Percentiles rank a stretch among this genome's conserved stretches.
phyloP scores from a whole-genome alignment of 37 sponge, comb jelly and placozoan species.

The Bolinopsis microptera region DNA sequence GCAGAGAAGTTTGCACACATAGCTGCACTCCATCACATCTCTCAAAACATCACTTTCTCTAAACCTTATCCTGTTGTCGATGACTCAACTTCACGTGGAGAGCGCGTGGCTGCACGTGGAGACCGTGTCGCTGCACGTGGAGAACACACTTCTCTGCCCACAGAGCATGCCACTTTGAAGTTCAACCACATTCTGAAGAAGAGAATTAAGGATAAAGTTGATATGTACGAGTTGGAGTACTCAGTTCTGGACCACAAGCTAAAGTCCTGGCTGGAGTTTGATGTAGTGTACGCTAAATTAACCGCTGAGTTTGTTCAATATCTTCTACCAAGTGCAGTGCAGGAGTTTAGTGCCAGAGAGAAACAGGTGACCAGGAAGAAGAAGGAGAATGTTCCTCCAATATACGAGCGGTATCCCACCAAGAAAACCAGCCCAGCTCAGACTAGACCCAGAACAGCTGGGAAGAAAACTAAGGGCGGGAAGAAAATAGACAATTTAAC shows the following conservation, averaged over 20 bases:
- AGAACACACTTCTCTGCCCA: too few species aligned
- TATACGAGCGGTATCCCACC: neutral
- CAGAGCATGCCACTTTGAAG: neutral
- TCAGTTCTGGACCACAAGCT: neutral
- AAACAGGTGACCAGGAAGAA: neutral
- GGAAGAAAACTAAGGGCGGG: neutral
- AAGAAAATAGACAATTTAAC: neutral
- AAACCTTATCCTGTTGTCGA: neutral
- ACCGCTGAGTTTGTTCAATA: neutral
- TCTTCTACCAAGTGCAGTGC: neutral
- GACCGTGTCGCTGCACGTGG: too few species aligned
- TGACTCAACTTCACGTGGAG: too few species aligned
- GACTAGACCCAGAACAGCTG: neutral
- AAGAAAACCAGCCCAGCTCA: neutral
- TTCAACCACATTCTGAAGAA: neutral
- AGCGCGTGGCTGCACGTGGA: too few species aligned
- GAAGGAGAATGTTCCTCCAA: neutral
- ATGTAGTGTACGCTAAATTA: neutral
- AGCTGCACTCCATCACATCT: constrained; percentile 47
- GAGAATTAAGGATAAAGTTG: constrained; percentile 26
- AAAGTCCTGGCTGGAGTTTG: neutral
- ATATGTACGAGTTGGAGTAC: constrained; percentile 25
- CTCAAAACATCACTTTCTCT: neutral
- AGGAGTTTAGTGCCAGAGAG: neutral
- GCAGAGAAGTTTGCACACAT: constrained; percentile 52